phyloP scores from a whole-genome alignment of 2,888 invertebrate genomes.

The Anoplius nigerrimus region DNA sequence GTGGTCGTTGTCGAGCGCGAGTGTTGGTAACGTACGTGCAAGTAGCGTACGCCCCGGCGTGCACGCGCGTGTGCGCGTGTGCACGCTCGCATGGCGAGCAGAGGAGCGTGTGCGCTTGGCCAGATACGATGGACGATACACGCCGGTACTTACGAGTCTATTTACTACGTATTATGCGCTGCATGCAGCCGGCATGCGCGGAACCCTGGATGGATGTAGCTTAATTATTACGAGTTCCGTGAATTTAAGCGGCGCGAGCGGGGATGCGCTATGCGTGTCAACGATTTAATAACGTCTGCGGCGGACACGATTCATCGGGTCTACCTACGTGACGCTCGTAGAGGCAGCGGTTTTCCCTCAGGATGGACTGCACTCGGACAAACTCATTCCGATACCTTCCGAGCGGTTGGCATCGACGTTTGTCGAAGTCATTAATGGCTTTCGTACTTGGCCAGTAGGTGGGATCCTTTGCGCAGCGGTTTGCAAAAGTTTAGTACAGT shows the following conservation, averaged over 20 bases:
- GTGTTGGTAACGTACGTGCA: too few species aligned
- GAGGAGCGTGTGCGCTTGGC: constrained; percentile 7
- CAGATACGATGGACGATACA: constrained; percentile 58
- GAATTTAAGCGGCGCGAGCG: constrained; percentile 7
- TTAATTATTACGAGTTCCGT: constrained; percentile 28
- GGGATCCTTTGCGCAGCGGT: too few species aligned
- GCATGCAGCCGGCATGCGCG: not conserved
- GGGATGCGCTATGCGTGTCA: constrained; percentile 9
- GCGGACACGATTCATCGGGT: too few species aligned
- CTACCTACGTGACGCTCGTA: too few species aligned
- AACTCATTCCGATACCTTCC: too few species aligned
- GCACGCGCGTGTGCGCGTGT: not conserved
- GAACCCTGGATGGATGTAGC: constrained; percentile 9
- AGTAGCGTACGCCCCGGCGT: not conserved
- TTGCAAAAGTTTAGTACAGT: too few species aligned
- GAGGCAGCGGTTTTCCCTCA: too few species aligned
- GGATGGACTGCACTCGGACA: too few species aligned
- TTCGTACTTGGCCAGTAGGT: too few species aligned
- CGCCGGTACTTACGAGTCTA: constrained; percentile 54
- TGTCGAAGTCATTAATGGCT: too few species aligned
- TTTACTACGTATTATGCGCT: constrained; percentile 50
- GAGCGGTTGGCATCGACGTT: too few species aligned
- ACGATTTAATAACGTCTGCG: not conserved
- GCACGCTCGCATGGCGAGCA: too few species aligned
- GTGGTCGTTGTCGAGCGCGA: not conserved